Base-by-base conservation (phyloP, 2,888 invertebrate species). In the Acrobasis suavella region DNA sequence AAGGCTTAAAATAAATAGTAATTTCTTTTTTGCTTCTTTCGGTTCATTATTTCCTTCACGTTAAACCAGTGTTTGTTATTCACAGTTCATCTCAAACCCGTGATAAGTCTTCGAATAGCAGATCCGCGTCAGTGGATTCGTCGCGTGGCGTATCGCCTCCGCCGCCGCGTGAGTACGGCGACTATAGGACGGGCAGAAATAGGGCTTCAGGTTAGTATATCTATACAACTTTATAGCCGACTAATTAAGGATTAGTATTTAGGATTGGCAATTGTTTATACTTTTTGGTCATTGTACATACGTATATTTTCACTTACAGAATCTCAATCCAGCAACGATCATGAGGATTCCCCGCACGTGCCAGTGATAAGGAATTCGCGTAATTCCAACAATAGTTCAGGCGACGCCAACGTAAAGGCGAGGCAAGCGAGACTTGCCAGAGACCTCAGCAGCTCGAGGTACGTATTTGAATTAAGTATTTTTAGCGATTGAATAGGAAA, bases 101-200 rank as follows among this genome's bases (percentile, higher is more conserved):
- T 59, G 96, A 96, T 69, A 96, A 95, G 78, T 95, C 95, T 67
- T 94, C 94, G 1, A 86, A 87, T 66, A 94, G 94, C 37, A 86
- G 92, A 3, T 93, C 93, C 15, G 87, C 89, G 16, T 92, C 92
- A 0, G 91, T 92, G 64, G 93, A 93, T 58, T 93, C 93, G 8
- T 84, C 89, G 2, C 88, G 91, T n/a, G 89, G 84, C 22, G 80
- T 85, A 17, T 89, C 91, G 0, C 88, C 91, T 17, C 85, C 85
- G 32, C 78, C 79, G 16, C 85, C 84, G 6, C 80, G 87, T 9
- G 91, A 91, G 65, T 84, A 70, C 56, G 91, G 91, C 8, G 92
- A 92, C 75, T 85, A 84, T 70, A 82, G 77, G 67, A 81, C 77
- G 38, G 78, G 78, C 0, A 82, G 91, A 3, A 72, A 79, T 10